Evolutionary conservation across 2,113 vertebrate genomes (phyloP).

Genomic region (Reinhardtius hippoglossoides): DNA sequence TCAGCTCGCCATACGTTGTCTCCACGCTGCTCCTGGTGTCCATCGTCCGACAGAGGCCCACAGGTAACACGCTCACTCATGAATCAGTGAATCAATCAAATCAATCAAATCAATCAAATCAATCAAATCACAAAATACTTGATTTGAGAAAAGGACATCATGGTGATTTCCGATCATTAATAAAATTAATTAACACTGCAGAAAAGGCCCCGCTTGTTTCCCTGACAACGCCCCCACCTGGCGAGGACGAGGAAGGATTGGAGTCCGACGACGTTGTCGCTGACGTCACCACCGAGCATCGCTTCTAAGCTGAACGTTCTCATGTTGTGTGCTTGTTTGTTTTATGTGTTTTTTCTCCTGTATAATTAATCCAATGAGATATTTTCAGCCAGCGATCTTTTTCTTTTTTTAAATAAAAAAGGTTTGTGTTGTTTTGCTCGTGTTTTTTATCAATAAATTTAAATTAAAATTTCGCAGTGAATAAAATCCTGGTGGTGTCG

Average conservation of each 20-base stretch:
- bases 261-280: background rate
- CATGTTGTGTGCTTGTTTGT: background rate
- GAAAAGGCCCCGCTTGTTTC: background rate
- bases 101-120: background rate
- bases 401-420: too few species aligned
- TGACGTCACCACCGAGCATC: conserved; percentile 27
- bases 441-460: too few species aligned
- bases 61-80: background rate
- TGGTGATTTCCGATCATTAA: background rate
- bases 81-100: background rate
- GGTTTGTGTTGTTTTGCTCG: too few species aligned
- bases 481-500: too few species aligned
- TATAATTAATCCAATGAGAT: too few species aligned
- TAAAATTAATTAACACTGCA: background rate
- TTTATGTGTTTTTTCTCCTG: too few species aligned
- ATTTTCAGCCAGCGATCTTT: too few species aligned
- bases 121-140: background rate
- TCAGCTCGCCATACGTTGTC: conserved; percentile 12
- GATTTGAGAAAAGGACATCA: too few species aligned
- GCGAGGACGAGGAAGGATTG: background rate
- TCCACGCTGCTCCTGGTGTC: background rate
- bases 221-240: background rate
- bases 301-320: background rate
- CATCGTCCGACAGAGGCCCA: background rate
- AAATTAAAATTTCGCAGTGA: too few species aligned